Base-by-base conservation (phyloP, 2,888 invertebrate genomes). In the Emmelina monodactyla region DNA sequence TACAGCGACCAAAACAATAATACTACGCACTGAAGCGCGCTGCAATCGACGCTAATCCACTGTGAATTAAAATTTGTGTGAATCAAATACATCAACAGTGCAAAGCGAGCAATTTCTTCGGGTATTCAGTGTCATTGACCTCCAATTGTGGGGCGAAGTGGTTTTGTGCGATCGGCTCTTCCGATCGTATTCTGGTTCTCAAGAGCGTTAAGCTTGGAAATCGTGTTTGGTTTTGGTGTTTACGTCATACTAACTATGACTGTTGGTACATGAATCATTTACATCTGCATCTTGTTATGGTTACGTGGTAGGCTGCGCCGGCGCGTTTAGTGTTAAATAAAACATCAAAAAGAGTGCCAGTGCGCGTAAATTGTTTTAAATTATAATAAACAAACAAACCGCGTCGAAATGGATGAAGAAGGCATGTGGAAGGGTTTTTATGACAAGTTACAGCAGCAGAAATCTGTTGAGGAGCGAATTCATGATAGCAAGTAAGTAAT, bases 401-500 rank as follows among this genome's bases (percentile, higher is more conserved):
- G 3, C 25, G n/a, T 11, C 12, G 13, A 11, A 13, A 81, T 73
- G 84, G 83, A 87, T 65, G 90, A 91, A 67, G 90, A 91, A 56
- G 75, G 83, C 9, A 89, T 91, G 89, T 90, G 90, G 88, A 88
- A 85, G 67, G 84, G 83, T 40, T 86, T 88, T 54, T 90, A 88
- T 52, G 85, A 87, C 35, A 86, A 85, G 53, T 60, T 88, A 40
- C 83, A 85, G 47, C 83, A 85, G 39, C 83, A 85, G 47, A 84
- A 84, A 58, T 84, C 85, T 37, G 53, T 73, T 35, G 83, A 85
- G 33, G 84, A 85, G 43, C 82, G 83, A 41, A 85, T 85, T 41
- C 89, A 88, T 53, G 88, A 89, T 48, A 75, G 64, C 54, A 84
- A 83, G 89, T 89, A 82, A 65, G 79, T 57, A 22, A 3, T 28